A percentile compares a stretch with the other conserved stretches of the same genome.
Conservation (phyloP, 2,113 vertebrate species). For the Gorilla gorilla region DNA sequence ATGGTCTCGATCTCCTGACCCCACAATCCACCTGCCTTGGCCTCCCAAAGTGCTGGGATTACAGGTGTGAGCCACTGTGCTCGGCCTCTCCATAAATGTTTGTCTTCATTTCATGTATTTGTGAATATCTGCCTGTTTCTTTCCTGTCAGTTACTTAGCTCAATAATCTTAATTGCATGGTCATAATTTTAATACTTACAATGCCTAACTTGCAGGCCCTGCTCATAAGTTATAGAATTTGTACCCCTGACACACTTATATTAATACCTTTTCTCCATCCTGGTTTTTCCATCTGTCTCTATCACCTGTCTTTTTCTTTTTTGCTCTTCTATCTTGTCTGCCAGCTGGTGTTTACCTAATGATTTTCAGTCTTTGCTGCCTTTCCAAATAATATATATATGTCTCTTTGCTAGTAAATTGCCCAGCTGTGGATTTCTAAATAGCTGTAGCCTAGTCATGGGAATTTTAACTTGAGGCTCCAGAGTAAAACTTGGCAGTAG, state of each 20-base stretch:
- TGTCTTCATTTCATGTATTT: constrained; percentile 56
- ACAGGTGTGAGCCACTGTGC: no score
- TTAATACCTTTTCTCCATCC: constrained; percentile 45
- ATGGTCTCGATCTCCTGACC: no score
- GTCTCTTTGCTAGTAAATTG: constrained; percentile 23
- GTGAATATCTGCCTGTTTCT: constrained; percentile 24
- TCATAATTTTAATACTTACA: constrained; percentile 56
- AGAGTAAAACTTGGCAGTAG: background rate
- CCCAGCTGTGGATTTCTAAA: constrained; percentile 33
- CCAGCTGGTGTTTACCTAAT: constrained; percentile 57
- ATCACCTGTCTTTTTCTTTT: constrained; percentile 34
- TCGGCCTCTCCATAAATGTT: background rate
- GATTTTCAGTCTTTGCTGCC: background rate
- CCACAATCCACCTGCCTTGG: no score
- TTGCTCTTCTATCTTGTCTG: constrained; percentile 14
- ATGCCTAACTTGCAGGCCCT: constrained; percentile 10
- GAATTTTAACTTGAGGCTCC: background rate
- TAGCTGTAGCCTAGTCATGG: background rate
- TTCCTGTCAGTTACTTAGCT: constrained; percentile 9
- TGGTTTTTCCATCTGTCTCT: constrained; percentile 36
- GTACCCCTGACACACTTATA: constrained; percentile 1
- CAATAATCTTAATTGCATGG: constrained; percentile 41
- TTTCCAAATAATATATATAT: constrained; percentile 37
- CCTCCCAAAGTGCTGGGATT: no score
- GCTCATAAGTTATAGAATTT: constrained; percentile 31